Evolutionary conservation across 2,888 invertebrate species (phyloP).

Genomic region (Chrysolina oricalcia): DNA sequence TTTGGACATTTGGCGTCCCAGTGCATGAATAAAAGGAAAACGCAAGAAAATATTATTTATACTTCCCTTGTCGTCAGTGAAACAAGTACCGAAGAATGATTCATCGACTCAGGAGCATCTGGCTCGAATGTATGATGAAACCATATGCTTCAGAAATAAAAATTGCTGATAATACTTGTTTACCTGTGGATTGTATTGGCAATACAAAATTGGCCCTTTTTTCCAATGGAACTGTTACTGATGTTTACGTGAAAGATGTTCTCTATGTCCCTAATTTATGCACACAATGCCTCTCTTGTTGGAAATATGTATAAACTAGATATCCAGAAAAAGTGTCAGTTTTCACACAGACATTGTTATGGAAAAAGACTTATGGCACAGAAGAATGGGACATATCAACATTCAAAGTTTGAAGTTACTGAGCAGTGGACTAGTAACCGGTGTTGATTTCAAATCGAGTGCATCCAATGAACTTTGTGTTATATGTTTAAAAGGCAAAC

Average conservation of each 20-base stretch:
- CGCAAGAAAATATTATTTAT: background rate
- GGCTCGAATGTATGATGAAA: background rate
- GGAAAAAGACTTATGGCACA: no score
- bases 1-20: no score
- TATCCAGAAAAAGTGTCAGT: background rate
- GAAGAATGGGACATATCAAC: background rate
- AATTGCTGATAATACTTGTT: background rate
- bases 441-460: background rate
- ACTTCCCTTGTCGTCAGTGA: background rate
- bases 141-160: background rate
- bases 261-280: background rate
- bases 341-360: background rate
- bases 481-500: background rate
- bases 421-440: background rate
- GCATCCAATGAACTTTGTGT: background rate
- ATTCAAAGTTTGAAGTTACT: background rate
- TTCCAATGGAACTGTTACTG: background rate
- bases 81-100: background rate
- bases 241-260: background rate
- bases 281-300: background rate
- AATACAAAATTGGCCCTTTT: background rate
- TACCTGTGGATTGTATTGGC: background rate
- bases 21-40: no score
- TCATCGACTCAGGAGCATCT: background rate
- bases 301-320: background rate